Evolutionary conservation across 2,888 invertebrate species (phyloP), one percentile per base, ranked within the genome.

Genomic region (Cheilosia vernalis): DNA sequence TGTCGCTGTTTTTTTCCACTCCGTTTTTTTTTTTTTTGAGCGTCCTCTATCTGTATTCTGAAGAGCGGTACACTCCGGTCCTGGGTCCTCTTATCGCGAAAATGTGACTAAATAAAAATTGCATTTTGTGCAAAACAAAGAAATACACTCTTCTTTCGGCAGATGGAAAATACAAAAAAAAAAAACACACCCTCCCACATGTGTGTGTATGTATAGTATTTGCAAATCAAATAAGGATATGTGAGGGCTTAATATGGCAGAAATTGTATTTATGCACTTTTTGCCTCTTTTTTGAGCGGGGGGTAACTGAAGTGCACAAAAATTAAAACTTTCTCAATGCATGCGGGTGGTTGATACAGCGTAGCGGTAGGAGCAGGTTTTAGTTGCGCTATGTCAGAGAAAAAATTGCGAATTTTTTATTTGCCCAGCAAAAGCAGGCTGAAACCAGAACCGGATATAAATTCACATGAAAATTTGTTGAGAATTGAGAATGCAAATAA

Each of bases 191-290:
- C 13, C 24, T 21, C 30, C 24, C 49, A 51, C 37, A 47, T 24
- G 33, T 40, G 66, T 30, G 30, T 30, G 30, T 27, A 49, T 27
- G 27, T 27, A 5, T 6, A 44, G 64, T 82, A 73, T 86, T 82
- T 86, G 86, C 82, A 86, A 86, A 86, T 86, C 69, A 86, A 86
- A 86, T 86, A 86, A 86, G 82, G 77, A 82, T 82, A 82, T 82
- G 72, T 78, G 86, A 85, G 82, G 73, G 63, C 82, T 82, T 82
- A 82, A 86, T 82, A 82, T 77, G 80, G 64, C 63, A 67, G 74
- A 85, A 85, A 85, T 85, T 81, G 76, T 85, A 81, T 85, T 81
- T 81, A 77, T 77, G 77, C 64, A 64, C 37, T 70, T 63, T 64
- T 58, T 58, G 17, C 2, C 42, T 60, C 55, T 37, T 27, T 63